Conservation (phyloP, 2,888 invertebrate genomes). For the Ichneumoninae sp. region DNA sequence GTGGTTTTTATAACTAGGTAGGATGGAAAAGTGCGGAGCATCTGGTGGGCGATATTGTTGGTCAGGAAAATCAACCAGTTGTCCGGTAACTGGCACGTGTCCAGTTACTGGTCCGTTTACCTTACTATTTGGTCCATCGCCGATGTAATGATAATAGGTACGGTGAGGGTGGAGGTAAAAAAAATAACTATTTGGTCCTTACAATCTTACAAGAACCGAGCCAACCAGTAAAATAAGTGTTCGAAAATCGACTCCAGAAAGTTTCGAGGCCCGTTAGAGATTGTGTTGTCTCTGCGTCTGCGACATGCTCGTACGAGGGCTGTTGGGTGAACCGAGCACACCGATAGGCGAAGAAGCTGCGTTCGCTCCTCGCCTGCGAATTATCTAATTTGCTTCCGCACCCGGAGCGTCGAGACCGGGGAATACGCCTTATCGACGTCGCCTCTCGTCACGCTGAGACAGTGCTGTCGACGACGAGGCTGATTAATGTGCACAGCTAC, state of each 20-base stretch:
- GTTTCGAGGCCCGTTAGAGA: conserved; percentile 56
- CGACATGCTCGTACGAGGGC: conserved; percentile 5
- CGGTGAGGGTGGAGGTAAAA: too few species aligned
- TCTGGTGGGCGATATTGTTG: too few species aligned
- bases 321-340: neutral
- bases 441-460: conserved; percentile 39
- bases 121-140: too few species aligned
- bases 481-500: conserved; percentile 42
- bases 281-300: neutral
- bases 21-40: too few species aligned
- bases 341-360: conserved; percentile 76
- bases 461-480: conserved; percentile 38
- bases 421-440: conserved; percentile 52
- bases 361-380: conserved; percentile 62
- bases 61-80: too few species aligned
- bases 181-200: neutral
- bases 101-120: too few species aligned
- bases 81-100: too few species aligned
- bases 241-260: conserved; percentile 46
- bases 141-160: too few species aligned
- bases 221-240: conserved; percentile 31
- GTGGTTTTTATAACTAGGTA: too few species aligned
- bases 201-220: neutral
- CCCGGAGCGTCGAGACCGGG: neutral
- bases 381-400: conserved; percentile 61